These are phyloP conservation scores for Pteria penguin DNA, from an alignment of 2,888 invertebrate genomes.

Conservation along the genomic window DNA sequence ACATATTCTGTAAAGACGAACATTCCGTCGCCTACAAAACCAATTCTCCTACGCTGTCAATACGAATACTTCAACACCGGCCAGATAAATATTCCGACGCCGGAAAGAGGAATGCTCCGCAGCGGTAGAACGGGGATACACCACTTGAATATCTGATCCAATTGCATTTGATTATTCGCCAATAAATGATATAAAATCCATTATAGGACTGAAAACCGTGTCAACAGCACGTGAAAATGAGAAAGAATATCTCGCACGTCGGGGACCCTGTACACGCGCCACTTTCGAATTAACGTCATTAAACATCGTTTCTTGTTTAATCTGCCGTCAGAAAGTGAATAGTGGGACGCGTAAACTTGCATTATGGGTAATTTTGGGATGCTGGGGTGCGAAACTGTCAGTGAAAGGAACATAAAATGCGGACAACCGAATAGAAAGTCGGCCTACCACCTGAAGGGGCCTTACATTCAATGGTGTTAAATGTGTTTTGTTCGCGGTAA, in stretches of 20 bases:
- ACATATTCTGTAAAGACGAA: no score
- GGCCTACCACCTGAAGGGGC: constrained; percentile 42
- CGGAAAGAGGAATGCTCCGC: no score
- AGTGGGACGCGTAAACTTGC: constrained; percentile 33
- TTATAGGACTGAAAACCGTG: constrained; percentile 42
- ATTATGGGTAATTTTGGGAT: constrained; percentile 24
- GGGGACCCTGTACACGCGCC: constrained; percentile 34
- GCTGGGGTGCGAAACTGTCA: constrained; percentile 34
- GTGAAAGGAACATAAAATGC: constrained; percentile 26
- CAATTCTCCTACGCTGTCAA: no score
- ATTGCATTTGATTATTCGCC: constrained; percentile 41
- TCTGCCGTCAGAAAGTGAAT: constrained; percentile 27
- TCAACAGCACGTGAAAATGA: constrained; percentile 41
- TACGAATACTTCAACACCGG: no score
- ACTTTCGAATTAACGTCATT: constrained; percentile 40
- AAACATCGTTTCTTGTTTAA: constrained; percentile 39
- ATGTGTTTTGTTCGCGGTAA: constrained; percentile 36
- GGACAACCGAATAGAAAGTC: constrained; percentile 27
- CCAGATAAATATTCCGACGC: no score
- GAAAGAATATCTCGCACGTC: constrained; percentile 37
- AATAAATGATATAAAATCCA: constrained; percentile 49
- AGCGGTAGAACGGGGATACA: constrained; percentile 6
- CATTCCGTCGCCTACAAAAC: no score
- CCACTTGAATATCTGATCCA: constrained; percentile 36
- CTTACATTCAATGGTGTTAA: constrained; percentile 31